Conservation (phyloP, 1,140 invertebrate genomes). For the Contarinia nasturtii region DNA sequence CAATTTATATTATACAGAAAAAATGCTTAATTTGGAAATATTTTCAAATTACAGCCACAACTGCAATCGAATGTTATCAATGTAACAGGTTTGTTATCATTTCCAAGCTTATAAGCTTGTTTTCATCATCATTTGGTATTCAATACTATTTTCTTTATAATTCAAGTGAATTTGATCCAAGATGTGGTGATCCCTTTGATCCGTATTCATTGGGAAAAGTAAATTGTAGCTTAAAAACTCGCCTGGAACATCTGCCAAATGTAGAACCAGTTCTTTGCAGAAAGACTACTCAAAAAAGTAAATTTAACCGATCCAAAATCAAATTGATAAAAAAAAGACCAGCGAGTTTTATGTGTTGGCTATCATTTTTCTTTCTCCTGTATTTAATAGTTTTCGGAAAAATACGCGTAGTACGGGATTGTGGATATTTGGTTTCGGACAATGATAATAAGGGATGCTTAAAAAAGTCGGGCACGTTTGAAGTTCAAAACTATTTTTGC, state of each 20-base stretch:
- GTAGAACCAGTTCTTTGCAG: conserved; percentile 51
- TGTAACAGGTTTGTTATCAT: no score
- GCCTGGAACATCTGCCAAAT: conserved; percentile 43
- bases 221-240: conserved; percentile 58
- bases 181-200: conserved; percentile 71
- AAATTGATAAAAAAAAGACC: neutral
- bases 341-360: neutral
- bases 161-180: conserved; percentile 63
- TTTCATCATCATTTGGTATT: no score
- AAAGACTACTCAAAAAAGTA: conserved; percentile 56
- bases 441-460: conserved; percentile 36
- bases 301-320: conserved; percentile 3
- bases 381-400: conserved; percentile 46
- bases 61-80: neutral
- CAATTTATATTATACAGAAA: no score
- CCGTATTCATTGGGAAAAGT: conserved; percentile 58
- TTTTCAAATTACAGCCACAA: neutral
- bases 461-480: conserved; percentile 46
- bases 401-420: conserved; percentile 47
- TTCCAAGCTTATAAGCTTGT: no score
- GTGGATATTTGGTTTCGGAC: conserved; percentile 48
- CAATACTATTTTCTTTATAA: no score
- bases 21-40: neutral
- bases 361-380: neutral
- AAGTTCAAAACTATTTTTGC: conserved; percentile 52